Base-by-base conservation (phyloP, 1,140 invertebrate species). In the Pseudobourletiella spinata region DNA sequence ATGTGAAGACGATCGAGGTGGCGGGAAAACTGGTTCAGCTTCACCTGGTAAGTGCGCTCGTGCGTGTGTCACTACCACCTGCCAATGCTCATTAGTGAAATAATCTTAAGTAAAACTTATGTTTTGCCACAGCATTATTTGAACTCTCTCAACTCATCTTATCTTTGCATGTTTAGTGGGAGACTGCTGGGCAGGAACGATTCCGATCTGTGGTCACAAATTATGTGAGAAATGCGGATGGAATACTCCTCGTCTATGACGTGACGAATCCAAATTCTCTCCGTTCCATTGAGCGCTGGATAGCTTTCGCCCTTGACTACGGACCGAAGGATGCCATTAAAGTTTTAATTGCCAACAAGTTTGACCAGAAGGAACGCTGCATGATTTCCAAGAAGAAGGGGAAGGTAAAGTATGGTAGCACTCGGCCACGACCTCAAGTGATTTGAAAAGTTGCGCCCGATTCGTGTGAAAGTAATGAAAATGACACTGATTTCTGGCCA, bases 181-280 rank as follows among this genome's bases (percentile, higher is more conserved):
- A 67, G 18, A 67, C 65, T 39, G 65, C 62, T 15, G 65, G 92
- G 1, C 92, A 95, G 74, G 93, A 96, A 77, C 82, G 91, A 74
- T 95, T 94, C 77, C 82, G 91, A 67, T 90, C 91, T 72, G 84
- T 95, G 16, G 93, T 92, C 1, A 91, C 94, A 64, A 92, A 92
- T 69, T 95, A 95, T 75, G 95, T 95, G 75, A 82, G 93, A 74
- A 91, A 94, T 71, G 91, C 93, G 26, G 88, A 93, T 72, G 91
- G 91, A 85, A 84, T 93, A 57, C 82, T 96, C 35, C 79, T 95
- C 57, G 82, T 95, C 0, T 95, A 95, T 76, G 92, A 95, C 75
- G 88, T 95, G 55, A 94, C 90, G 44, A 91, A 89, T 73, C 87
- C 89, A 77, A 84, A 43, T n/a, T 43, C 56, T 8, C 46, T 58